Percentiles rank a stretch among this genome's conserved stretches.
Evolutionary conservation across 2,113 vertebrate species (phyloP).

Genomic region (Oreochromis aureus): DNA sequence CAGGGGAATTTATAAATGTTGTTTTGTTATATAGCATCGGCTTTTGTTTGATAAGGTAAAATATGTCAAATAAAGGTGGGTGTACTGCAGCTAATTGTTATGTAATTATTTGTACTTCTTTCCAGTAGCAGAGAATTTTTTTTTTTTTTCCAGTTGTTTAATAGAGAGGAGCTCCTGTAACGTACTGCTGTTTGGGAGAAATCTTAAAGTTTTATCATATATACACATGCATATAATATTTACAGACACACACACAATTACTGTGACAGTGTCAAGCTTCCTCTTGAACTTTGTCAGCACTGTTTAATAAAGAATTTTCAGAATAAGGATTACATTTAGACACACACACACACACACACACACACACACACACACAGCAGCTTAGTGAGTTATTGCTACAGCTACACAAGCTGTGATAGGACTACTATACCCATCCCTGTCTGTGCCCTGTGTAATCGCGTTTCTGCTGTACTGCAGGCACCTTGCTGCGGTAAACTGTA

Average conservation of each 20-base stretch:
- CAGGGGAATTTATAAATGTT: neutral
- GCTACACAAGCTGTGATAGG: neutral
- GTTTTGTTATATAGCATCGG: neutral
- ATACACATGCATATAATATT: neutral
- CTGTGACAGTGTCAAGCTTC: neutral
- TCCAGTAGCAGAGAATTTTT: neutral
- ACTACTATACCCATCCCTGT: neutral
- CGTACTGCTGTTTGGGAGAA: neutral
- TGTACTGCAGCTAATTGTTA: neutral
- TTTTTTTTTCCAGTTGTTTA: neutral
- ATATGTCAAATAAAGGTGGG: neutral
- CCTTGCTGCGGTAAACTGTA: constrained; percentile 93
- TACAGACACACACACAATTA: neutral
- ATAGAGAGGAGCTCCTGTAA: neutral
- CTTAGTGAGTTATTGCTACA: neutral
- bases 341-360: neutral
- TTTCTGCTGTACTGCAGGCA: constrained; percentile 68
- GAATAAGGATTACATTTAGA: neutral
- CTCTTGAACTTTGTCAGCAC: neutral
- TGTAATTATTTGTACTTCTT: neutral
- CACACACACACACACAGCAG: too few relatives aligned
- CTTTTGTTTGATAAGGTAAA: neutral
- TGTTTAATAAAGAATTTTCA: neutral
- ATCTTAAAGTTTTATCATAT: neutral
- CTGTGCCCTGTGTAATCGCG: neutral